Evolutionary conservation across 2,113 vertebrate species (phyloP).

Genomic region (Myotis lucifugus): DNA sequence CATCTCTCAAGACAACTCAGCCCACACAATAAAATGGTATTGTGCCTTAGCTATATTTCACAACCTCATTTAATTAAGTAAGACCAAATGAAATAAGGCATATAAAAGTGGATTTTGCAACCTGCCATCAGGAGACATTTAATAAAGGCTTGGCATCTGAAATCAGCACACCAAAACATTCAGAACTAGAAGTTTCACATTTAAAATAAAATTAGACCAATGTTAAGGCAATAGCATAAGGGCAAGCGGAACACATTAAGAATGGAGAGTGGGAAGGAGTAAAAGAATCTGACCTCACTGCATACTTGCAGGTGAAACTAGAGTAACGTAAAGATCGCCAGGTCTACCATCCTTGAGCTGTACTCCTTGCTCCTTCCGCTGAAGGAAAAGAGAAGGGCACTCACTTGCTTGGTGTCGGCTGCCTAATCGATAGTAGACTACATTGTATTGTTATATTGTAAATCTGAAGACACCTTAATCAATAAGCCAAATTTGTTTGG

Average conservation of each 20-base stretch:
- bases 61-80: conserved; percentile 34
- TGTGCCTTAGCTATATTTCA: not conserved
- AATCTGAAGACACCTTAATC: too few species aligned
- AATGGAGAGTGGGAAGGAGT: not conserved
- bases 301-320: not conserved
- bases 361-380: not conserved
- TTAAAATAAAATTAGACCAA: not conserved
- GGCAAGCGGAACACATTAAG: not conserved
- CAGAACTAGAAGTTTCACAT: not conserved
- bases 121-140: not conserved
- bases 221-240: not conserved
- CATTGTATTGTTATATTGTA: not conserved
- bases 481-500: too few species aligned
- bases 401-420: not conserved
- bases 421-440: not conserved
- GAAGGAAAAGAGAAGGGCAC: not conserved
- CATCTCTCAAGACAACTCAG: not conserved
- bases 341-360: not conserved
- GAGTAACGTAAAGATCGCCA: not conserved
- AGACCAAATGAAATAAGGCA: not conserved
- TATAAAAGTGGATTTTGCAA: not conserved
- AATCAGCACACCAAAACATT: not conserved
- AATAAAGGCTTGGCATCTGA: not conserved
- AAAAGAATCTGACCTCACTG: not conserved
- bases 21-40: not conserved